phyloP scores from a whole-genome alignment of 2,797 vertebrate genomes.

The Distichodus sexfasciatus region DNA sequence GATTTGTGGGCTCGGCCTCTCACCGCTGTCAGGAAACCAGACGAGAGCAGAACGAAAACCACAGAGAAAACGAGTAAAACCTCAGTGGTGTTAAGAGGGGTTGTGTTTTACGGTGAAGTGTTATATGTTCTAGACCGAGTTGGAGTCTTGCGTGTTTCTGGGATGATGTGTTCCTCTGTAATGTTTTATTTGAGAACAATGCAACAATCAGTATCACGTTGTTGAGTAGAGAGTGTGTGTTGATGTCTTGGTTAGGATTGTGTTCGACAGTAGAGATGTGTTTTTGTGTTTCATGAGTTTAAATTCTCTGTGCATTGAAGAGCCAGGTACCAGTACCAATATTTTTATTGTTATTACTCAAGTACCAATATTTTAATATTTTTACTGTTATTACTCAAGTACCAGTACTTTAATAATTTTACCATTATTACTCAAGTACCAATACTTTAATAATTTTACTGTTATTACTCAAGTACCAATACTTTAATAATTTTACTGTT shows the following conservation, averaged over 20 bases:
- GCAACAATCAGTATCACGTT: neutral
- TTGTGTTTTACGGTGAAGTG: neutral
- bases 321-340: too few relatives aligned
- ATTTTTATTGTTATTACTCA: too few relatives aligned
- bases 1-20: conserved; percentile 47
- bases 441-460: too few relatives aligned
- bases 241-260: neutral
- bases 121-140: neutral
- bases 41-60: conserved; percentile 29
- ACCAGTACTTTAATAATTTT: too few relatives aligned
- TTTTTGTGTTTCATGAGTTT: too few relatives aligned
- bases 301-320: too few relatives aligned
- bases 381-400: too few relatives aligned
- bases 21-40: conserved; percentile 46
- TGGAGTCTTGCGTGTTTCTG: neutral
- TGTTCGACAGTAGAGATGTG: neutral
- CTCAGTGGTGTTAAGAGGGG: neutral
- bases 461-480: too few relatives aligned
- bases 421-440: too few relatives aligned
- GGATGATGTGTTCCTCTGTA: neutral
- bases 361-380: too few relatives aligned
- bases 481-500: too few relatives aligned
- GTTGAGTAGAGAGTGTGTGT: neutral
- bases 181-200: too few relatives aligned
- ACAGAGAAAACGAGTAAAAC: conserved; percentile 11